Conservation (phyloP, 2,888 invertebrate genomes). For the Aricia artaxerxes region DNA sequence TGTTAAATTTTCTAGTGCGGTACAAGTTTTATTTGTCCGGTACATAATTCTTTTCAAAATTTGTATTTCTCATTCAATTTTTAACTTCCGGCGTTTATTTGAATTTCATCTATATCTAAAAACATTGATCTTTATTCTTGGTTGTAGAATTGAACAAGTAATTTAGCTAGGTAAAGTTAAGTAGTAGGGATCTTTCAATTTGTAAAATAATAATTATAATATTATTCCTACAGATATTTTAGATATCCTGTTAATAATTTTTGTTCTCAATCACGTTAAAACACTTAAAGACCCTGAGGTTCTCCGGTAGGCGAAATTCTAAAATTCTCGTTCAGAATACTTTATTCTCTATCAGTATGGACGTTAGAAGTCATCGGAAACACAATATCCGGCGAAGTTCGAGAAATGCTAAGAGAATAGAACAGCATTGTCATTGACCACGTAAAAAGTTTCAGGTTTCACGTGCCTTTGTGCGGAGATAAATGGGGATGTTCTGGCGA, state of each 20-base stretch:
- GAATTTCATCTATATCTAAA: no score
- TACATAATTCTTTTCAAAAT: no score
- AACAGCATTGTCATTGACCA: conserved; percentile 76
- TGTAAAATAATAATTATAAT: no score
- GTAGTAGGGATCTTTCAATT: no score
- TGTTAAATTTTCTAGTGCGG: no score
- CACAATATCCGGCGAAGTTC: conserved; percentile 62
- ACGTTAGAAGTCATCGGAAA: conserved; percentile 45
- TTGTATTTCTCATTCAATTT: no score
- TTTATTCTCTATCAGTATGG: not conserved
- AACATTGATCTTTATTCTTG: no score
- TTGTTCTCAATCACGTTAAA: not conserved
- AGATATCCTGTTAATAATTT: not conserved
- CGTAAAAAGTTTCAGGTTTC: conserved; percentile 79
- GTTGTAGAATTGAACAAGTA: no score
- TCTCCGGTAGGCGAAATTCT: not conserved
- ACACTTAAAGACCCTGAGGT: not conserved
- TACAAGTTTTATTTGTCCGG: no score
- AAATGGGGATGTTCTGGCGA: conserved; percentile 76
- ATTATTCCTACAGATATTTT: no score
- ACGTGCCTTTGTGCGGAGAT: conserved; percentile 76
- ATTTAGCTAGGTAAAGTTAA: no score
- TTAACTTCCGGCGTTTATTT: no score
- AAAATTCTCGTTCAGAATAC: not conserved
- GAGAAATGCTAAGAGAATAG: conserved; percentile 72